Evolutionary conservation across 2,888 invertebrate genomes (phyloP), one percentile per base, ranked within the genome.

Genomic region (Dryadula phaetusa): DNA sequence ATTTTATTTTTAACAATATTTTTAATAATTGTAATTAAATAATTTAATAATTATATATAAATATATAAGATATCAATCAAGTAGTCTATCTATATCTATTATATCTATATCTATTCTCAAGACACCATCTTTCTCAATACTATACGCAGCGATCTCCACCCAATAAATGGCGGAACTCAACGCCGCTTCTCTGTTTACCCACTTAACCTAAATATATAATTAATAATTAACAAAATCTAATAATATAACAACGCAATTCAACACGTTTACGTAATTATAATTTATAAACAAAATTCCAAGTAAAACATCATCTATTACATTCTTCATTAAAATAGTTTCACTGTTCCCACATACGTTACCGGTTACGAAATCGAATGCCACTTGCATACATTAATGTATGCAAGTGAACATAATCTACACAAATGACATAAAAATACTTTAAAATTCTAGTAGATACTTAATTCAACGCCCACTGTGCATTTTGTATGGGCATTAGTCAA

Each of bases 381-480:
- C 25, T n/a, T n/a, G n/a, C 18, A 44, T 28, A 60, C 49, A 10
- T 49, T 49, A 16, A 16, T 28, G 49, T 47, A 14, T 46, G 47
- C 49, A 64, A 58, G 49, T 64, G 40, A 47, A 20, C 56, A 37
- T 58, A 64, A 64, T 64, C 49, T 64, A n/a, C 18, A 22, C 46
- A 46, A 25, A 10, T 47, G 18, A 58, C 22, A 64, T 18, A 60
- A 18, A 56, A 58, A 42, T 42, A 40, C 64, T 47, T 64, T 58
- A 64, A 47, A 64, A 49, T 25, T 25, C 25, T n/a, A 25, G 49
- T 49, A 64, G 40, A 60, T 58, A 58, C 49, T 49, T 49, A 58
- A 56, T 49, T 54, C 56, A 12, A 46, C 64, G 64, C 64, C 64
- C 46, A 64, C 64, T 25, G 56, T 64, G 37, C 49, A 18, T 58